Conservation (phyloP, 1,140 invertebrate genomes). For the Pseudachorutes palmiensis region DNA sequence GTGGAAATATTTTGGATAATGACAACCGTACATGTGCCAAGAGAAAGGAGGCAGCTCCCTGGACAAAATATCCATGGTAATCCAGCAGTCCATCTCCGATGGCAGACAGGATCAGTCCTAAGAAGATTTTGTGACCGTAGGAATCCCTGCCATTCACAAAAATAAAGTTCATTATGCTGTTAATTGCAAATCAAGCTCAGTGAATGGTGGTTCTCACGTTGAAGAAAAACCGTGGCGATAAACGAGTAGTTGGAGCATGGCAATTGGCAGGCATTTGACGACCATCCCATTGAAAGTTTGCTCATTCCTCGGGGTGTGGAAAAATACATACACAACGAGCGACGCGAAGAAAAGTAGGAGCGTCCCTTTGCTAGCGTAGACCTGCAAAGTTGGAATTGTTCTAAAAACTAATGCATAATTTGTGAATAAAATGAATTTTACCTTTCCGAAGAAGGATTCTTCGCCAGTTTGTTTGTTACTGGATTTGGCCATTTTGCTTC, state of each 20-base stretch:
- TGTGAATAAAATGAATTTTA: too few species aligned
- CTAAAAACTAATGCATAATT: not conserved
- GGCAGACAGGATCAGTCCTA: not conserved
- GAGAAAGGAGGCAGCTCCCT: not conserved
- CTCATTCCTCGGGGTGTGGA: not conserved
- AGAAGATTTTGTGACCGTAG: not conserved
- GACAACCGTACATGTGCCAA: not conserved
- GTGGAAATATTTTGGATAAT: not conserved
- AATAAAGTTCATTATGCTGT: too few species aligned
- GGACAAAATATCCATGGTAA: not conserved
- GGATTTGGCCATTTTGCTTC: too few species aligned
- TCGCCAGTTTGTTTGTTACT: too few species aligned
- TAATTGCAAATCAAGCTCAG: not conserved
- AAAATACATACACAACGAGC: not conserved
- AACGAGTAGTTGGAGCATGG: not conserved
- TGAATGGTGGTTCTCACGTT: not conserved
- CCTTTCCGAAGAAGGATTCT: too few species aligned
- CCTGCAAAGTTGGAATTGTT: not conserved
- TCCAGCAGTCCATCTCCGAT: not conserved
- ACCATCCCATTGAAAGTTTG: not conserved
- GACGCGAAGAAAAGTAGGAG: not conserved
- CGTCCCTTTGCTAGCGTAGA: not conserved
- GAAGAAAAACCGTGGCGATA: not conserved
- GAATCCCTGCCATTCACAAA: not conserved
- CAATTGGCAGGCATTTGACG: not conserved